phyloP scores from a whole-genome alignment of 1,140 invertebrate species.

The Hestina assimilis region DNA sequence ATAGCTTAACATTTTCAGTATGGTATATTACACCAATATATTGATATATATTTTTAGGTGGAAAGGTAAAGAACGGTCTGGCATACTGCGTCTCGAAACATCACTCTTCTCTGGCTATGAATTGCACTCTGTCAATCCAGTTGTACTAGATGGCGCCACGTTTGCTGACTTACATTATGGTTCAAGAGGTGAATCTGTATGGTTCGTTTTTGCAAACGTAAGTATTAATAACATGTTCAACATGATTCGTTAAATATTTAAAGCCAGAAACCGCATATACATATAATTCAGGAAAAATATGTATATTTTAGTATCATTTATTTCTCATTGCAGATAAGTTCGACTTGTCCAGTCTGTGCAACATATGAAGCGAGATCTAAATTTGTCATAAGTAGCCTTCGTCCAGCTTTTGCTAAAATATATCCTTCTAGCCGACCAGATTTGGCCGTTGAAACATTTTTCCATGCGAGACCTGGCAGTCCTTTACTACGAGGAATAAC shows the following conservation, averaged over 20 bases:
- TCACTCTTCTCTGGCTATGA: slow-evolving; percentile 83
- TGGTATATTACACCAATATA: too few species aligned
- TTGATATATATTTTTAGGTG: slow-evolving; percentile 65
- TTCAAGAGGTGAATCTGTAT: slow-evolving; percentile 79
- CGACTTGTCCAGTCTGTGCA: slow-evolving; percentile 80
- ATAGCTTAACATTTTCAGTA: too few species aligned
- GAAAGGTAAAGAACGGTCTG: slow-evolving; percentile 79
- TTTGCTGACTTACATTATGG: slow-evolving; percentile 80
- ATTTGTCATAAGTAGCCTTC: slow-evolving; percentile 79
- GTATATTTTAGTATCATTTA: slow-evolving; percentile 8
- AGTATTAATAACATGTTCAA: too few species aligned
- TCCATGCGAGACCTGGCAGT: slow-evolving; percentile 79
- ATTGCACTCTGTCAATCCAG: slow-evolving; percentile 73
- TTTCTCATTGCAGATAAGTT: slow-evolving; percentile 72
- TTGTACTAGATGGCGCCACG: slow-evolving; percentile 72
- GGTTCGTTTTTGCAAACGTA: slow-evolving; percentile 83
- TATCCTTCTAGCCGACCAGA: slow-evolving; percentile 80
- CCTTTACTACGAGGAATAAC: slow-evolving; percentile 79
- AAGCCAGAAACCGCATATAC: neutral
- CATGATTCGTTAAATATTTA: neutral
- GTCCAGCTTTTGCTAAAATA: slow-evolving; percentile 81
- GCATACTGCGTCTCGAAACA: slow-evolving; percentile 80
- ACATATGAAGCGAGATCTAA: slow-evolving; percentile 79
- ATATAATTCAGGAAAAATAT: neutral
- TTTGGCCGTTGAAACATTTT: slow-evolving; percentile 81